Evolutionary conservation across 2,888 invertebrate genomes (phyloP).

Genomic region (Aelia acuminata): DNA sequence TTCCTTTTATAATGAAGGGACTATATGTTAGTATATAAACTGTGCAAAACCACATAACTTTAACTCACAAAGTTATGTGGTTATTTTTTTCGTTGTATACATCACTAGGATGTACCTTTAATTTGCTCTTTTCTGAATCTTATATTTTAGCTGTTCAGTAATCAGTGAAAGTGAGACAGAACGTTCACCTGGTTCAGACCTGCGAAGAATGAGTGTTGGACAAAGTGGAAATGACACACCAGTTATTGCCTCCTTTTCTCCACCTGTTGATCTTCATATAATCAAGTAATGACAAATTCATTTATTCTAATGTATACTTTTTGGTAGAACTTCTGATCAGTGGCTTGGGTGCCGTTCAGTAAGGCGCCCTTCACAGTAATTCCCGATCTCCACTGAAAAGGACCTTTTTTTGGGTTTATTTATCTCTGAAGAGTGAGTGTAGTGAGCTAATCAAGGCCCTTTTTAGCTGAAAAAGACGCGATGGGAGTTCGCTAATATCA

Average conservation of each 20-base stretch:
- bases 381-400: too few relatives aligned
- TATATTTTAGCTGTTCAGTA: constrained; percentile 67
- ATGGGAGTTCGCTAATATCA: too few relatives aligned
- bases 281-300: constrained; percentile 41
- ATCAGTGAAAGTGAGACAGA: constrained; percentile 69
- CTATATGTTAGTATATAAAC: neutral
- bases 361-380: too few relatives aligned
- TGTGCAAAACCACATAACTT: too few relatives aligned
- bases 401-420: too few relatives aligned
- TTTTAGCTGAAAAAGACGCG: too few relatives aligned
- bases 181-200: constrained; percentile 68
- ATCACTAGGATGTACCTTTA: neutral
- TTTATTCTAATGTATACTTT: neutral
- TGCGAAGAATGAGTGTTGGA: constrained; percentile 70
- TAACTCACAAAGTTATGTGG: neutral
- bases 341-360: too few relatives aligned
- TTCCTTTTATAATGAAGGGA: too few relatives aligned
- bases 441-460: too few relatives aligned
- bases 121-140: neutral
- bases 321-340: too few relatives aligned
- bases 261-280: constrained; percentile 63
- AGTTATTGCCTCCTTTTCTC: constrained; percentile 62
- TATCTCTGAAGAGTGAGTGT: too few relatives aligned
- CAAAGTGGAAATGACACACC: constrained; percentile 67
- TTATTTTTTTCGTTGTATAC: neutral